These are phyloP conservation scores for Epizoanthus stellaris DNA, from an alignment of 92 coral and sea anemone species.

Conservation along the genomic window DNA sequence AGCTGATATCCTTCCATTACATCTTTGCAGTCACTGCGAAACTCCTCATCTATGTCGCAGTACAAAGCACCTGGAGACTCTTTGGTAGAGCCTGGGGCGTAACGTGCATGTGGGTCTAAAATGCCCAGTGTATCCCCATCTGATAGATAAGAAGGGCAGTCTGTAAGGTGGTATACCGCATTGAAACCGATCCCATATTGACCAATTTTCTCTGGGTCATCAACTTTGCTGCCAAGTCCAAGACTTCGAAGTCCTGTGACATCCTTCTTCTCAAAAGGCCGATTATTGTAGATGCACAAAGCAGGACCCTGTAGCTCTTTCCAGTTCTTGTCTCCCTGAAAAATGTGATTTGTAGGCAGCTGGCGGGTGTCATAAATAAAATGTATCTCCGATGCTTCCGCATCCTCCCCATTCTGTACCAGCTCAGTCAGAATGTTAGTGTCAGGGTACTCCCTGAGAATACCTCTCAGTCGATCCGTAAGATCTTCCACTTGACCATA, in stretches of 20 bases:
- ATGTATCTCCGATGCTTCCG: slow-evolving; percentile 42
- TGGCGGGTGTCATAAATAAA: slow-evolving; percentile 34
- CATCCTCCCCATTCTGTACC: slow-evolving; percentile 48
- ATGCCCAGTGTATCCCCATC: slow-evolving; percentile 32
- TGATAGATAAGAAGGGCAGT: slow-evolving; percentile 49
- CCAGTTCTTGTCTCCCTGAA: neutral
- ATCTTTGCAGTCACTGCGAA: slow-evolving; percentile 4
- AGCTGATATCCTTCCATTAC: slow-evolving; percentile 22
- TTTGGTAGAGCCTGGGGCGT: slow-evolving; percentile 17
- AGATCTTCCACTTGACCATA: slow-evolving; percentile 41
- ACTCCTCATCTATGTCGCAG: neutral
- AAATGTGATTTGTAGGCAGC: slow-evolving; percentile 12
- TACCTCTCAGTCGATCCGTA: slow-evolving; percentile 32
- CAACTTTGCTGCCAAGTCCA: slow-evolving; percentile 43
- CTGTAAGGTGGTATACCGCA: slow-evolving; percentile 49
- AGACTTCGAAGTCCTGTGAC: slow-evolving; percentile 44
- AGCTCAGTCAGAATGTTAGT: slow-evolving; percentile 35
- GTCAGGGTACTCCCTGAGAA: slow-evolving; percentile 38
- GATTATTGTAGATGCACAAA: slow-evolving; percentile 49
- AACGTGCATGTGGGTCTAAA: slow-evolving; percentile 41
- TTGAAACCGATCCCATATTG: slow-evolving; percentile 54
- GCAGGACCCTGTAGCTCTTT: slow-evolving; percentile 54
- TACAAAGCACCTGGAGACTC: slow-evolving; percentile 22
- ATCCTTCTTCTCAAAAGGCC: slow-evolving; percentile 24
- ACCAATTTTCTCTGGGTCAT: slow-evolving; percentile 33